Base-by-base conservation (phyloP, 1,140 invertebrate genomes). In the Epicauta chinensis region DNA sequence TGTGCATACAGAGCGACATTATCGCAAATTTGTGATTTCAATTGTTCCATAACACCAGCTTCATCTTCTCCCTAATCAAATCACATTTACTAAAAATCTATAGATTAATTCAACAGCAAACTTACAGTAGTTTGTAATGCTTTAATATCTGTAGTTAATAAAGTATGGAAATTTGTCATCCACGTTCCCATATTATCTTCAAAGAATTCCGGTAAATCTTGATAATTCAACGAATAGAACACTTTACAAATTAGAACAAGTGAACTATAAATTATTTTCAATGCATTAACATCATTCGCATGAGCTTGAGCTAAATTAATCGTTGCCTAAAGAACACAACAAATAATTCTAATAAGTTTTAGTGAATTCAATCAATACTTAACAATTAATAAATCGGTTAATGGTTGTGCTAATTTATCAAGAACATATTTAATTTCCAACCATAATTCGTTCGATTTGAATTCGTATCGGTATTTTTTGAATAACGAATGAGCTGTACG, bases 171-270 rank as follows among this genome's bases (percentile, higher is more conserved):
- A 67, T 92, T 83, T 0, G 77, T 77, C 93, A 98, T 97, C 96
- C 96, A 99, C 10, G 78, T 78, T 41, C 77, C 74, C 85, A 98
- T 97, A 66, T 97, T 94, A 66, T 99, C 96, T 73, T 98, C 95
- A 75, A 98, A 98, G 76, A 92, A 96, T 75, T 98, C 95, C 0
- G 96, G 95, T 56, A 99, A 74, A 76, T 99, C 96, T 78, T 97
- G 93, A 60, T 82, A 93, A 73, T 98, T 98, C 3, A 99, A 77
- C 2, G 93, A 97, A 71, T 94, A 93, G 73, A 97, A 98, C 15
- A 98, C 90, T 77, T 98, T 97, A 56, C 86, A 87, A n/a, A 97
- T 86, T 2, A 96, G 75, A 14, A 89, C 80, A 37, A 98, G 74
- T 0, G 93, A 95, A 52, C 85, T 88, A 62, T 94, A 96, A 57